Conservation (phyloP, 2,113 vertebrate species). For the Oenanthe melanoleuca region DNA sequence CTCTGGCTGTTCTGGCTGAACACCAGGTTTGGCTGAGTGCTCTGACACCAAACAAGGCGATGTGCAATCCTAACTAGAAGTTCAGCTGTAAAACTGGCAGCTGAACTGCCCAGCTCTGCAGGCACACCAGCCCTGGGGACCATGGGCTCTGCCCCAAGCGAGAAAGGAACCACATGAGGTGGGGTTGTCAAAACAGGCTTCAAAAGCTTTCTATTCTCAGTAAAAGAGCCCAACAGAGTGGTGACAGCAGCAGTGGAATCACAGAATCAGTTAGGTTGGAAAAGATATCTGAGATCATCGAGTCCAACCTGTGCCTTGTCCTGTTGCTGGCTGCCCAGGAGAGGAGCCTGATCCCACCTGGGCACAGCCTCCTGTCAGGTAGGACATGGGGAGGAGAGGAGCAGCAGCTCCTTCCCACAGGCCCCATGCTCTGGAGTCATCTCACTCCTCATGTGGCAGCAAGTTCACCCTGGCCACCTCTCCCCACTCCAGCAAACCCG, state of each 20-base stretch:
- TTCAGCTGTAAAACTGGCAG: background rate
- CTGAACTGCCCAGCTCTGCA: background rate
- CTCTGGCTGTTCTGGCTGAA: background rate
- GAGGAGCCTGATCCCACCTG: background rate
- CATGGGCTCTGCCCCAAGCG: accelerated
- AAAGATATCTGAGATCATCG: background rate
- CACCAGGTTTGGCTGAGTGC: background rate
- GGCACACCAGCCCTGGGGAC: background rate
- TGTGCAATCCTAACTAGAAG: background rate
- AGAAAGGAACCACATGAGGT: accelerated
- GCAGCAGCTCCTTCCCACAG: background rate
- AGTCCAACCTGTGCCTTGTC: background rate
- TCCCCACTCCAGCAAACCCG: too few species aligned
- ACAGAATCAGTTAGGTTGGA: background rate
- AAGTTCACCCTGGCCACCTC: too few species aligned
- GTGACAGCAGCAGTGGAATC: background rate
- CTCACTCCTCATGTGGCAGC: accelerated
- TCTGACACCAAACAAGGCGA: background rate
- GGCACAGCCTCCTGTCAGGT: background rate
- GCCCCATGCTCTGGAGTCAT: background rate
- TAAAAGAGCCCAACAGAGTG: background rate
- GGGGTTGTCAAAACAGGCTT: accelerated
- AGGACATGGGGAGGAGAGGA: accelerated
- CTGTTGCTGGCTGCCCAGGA: background rate
- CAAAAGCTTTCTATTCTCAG: background rate